Evolutionary conservation across 2,888 invertebrate genomes (phyloP).

Genomic region (Tetheella fluctuosa): DNA sequence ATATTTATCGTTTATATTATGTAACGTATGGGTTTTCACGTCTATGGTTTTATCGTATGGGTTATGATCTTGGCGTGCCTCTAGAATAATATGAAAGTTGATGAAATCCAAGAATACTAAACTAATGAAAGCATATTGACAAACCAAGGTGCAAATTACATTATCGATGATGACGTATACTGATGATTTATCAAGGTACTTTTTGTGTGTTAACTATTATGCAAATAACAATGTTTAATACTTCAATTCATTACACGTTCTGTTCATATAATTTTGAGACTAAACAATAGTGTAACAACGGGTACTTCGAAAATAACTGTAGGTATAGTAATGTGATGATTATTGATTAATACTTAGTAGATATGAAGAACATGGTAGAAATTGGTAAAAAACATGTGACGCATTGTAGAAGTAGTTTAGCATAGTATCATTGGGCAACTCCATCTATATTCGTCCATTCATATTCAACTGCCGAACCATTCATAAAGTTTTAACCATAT

Average conservation of each 20-base stretch:
- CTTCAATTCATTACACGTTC: background rate
- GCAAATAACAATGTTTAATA: background rate
- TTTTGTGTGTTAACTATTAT: background rate
- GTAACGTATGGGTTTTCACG: background rate
- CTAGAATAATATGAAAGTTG: background rate
- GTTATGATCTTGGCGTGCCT: no score
- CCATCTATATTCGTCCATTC: constrained; percentile 66
- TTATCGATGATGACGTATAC: background rate
- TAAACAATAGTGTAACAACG: background rate
- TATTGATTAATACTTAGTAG: no score
- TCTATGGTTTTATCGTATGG: no score
- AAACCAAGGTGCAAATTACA: constrained; percentile 1
- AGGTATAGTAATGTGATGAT: no score
- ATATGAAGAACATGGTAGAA: no score
- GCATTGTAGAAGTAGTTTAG: constrained; percentile 45
- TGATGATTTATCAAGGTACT: background rate
- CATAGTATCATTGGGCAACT: constrained; percentile 39
- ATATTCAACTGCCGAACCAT: constrained; percentile 59
- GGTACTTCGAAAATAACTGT: no score
- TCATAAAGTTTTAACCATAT: constrained; percentile 57
- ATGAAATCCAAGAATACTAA: background rate
- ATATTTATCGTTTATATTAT: background rate
- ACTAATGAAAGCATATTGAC: constrained; percentile 4
- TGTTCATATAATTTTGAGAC: background rate
- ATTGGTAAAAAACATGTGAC: constrained; percentile 40